These are phyloP conservation scores for Phrynocephalus vlangalii DNA, from an alignment of 2,797 vertebrate genomes.

Conservation along the genomic window DNA sequence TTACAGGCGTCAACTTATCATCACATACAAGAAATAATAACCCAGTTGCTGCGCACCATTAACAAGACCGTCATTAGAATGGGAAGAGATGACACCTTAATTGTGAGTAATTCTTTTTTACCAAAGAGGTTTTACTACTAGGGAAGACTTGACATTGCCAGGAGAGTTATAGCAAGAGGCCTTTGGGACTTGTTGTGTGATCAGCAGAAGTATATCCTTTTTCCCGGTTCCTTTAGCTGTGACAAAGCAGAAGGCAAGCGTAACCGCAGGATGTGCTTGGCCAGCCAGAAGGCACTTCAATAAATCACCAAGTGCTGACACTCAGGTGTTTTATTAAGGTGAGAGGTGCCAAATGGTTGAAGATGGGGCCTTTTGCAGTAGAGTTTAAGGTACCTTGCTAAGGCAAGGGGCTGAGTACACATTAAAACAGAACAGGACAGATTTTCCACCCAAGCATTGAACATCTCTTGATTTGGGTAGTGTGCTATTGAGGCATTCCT, in stretches of 20 bases:
- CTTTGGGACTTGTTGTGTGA: neutral
- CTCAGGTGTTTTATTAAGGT: conserved; percentile 1
- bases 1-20: conserved; percentile 88
- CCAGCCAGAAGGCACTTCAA: neutral
- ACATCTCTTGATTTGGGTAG: neutral
- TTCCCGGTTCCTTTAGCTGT: neutral
- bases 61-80: conserved; percentile 92
- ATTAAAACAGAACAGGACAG: neutral
- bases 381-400: neutral
- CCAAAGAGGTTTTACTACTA: neutral
- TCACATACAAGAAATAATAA: conserved; percentile 93
- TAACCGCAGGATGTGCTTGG: neutral
- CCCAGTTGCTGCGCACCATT: conserved; percentile 89
- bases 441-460: neutral
- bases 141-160: neutral
- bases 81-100: conserved; percentile 89
- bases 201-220: neutral
- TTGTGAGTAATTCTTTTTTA: conserved; percentile 84
- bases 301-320: neutral
- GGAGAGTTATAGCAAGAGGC: neutral
- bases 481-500: neutral
- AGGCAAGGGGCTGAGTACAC: neutral
- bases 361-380: neutral
- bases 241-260: neutral
- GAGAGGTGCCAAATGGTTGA: neutral